Base-by-base conservation (phyloP, 2,797 vertebrate genomes). In the Rhinogobio ventralis region DNA sequence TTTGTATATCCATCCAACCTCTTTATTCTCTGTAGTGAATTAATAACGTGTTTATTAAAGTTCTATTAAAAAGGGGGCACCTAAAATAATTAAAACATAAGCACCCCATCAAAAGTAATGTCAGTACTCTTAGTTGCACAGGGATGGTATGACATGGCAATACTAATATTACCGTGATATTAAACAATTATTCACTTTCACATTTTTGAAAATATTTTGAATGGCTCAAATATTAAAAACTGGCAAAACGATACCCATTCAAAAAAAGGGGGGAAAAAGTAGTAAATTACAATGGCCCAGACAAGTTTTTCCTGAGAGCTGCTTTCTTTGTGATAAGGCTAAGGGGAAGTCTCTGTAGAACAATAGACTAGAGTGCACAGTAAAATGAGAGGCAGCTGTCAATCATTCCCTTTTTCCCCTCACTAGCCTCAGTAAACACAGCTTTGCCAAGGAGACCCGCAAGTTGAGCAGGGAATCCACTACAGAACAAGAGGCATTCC, bases 361-460 rank as follows among this genome's bases (percentile, higher is more conserved):
- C 55, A 88, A 80, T 46, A 80, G 72, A 81, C 81, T 71, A 33
- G 33, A 75, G 81, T 60, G 45, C 49, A 71, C 45, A 46, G 49
- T 60, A 55, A 73, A 68, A 33, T 69, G 83, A 84, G 85, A 88
- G 86, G 81, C 85, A 84, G 83, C 85, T 87, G 90, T 89, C 87
- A 87, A 87, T 89, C 86, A 84, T 39, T 42, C 36, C 85, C 39
- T 25, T 57, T 77, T 53, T 49, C 73, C 33, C 84, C 42, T 81
- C 84, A 33, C 23, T 73, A 76, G 60, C 49, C 72, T 66, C 46
- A 23, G 83, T 62, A 86, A 79, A 49, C 64, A 79, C 23, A 79
- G 74, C 85, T 86, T 84, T 88, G 86, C 89, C 86, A 88, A 76
- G 83, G 86, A 86, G 83, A 86, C 68, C 76, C 39, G 53, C 79